phyloP scores from a whole-genome alignment of 37 sponge, comb jelly and placozoan species.

The Chondrosia reniformis region DNA sequence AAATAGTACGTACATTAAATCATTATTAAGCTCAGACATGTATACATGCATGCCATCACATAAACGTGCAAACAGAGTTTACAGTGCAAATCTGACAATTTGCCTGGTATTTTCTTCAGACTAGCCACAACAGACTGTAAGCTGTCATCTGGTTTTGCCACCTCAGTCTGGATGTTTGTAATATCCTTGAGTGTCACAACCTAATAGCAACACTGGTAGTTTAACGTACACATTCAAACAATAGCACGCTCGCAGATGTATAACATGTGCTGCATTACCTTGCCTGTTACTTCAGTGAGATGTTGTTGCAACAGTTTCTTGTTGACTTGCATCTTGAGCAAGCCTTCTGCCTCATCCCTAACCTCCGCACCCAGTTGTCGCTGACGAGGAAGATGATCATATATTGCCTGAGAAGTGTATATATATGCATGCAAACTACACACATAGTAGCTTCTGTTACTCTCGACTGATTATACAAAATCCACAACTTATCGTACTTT shows the following conservation, averaged over 20 bases:
- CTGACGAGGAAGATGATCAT: neutral
- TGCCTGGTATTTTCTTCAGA: neutral
- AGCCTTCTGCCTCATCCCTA: neutral
- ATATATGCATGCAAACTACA: neutral
- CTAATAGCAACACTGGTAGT: neutral
- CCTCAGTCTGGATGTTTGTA: neutral
- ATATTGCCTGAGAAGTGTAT: neutral
- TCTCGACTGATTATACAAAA: neutral
- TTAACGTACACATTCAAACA: neutral
- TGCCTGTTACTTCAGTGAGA: neutral
- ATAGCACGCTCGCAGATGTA: neutral
- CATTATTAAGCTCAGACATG: neutral
- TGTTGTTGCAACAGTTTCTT: neutral
- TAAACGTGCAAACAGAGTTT: neutral
- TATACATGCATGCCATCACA: neutral
- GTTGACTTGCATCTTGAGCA: neutral
- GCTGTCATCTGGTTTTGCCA: neutral
- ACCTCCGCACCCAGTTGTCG: neutral
- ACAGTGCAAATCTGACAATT: neutral
- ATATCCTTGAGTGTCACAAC: slow-evolving; percentile 13
- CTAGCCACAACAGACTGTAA: neutral
- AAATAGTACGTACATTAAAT: neutral
- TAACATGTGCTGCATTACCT: neutral
- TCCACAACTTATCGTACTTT: neutral
- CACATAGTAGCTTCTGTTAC: neutral